Evolutionary conservation across 2,113 vertebrate species (phyloP).

Genomic region (Odontophorus gujanensis): DNA sequence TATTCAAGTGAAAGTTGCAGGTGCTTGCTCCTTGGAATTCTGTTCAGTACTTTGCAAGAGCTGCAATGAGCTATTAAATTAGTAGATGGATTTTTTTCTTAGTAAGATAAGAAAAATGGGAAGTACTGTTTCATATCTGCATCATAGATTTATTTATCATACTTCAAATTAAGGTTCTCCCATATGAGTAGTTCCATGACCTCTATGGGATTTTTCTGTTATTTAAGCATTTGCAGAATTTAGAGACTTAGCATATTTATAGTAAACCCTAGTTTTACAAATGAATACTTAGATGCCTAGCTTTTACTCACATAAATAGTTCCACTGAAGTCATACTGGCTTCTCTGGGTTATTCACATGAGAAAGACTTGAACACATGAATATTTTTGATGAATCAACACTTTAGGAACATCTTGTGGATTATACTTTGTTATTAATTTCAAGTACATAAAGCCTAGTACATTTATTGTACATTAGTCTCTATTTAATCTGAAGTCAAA

Average conservation of each 20-base stretch:
- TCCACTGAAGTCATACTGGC: neutral
- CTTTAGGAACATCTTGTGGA: neutral
- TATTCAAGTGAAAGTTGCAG: neutral
- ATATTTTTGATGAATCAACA: neutral
- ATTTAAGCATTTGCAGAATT: neutral
- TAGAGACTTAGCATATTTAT: neutral
- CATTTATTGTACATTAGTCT: constrained; percentile 22
- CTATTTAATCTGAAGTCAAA: constrained; percentile 50
- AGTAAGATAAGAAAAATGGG: constrained; percentile 4
- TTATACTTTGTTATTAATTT: constrained; percentile 50
- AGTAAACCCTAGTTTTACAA: neutral
- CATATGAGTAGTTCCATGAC: neutral
- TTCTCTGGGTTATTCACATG: neutral
- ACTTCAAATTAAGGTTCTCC: neutral
- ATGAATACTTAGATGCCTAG: neutral
- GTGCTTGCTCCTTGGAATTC: neutral
- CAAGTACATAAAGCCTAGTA: constrained; percentile 27
- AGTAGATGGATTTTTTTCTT: constrained; percentile 35
- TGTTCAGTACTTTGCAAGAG: neutral
- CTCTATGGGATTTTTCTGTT: neutral
- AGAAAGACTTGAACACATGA: neutral
- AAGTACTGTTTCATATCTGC: neutral
- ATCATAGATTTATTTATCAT: neutral
- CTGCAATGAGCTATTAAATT: neutral
- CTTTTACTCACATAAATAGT: constrained; percentile 1